These are phyloP conservation scores for Rhineura floridana DNA, from an alignment of 2,113 vertebrate genomes.

Conservation along the genomic window DNA sequence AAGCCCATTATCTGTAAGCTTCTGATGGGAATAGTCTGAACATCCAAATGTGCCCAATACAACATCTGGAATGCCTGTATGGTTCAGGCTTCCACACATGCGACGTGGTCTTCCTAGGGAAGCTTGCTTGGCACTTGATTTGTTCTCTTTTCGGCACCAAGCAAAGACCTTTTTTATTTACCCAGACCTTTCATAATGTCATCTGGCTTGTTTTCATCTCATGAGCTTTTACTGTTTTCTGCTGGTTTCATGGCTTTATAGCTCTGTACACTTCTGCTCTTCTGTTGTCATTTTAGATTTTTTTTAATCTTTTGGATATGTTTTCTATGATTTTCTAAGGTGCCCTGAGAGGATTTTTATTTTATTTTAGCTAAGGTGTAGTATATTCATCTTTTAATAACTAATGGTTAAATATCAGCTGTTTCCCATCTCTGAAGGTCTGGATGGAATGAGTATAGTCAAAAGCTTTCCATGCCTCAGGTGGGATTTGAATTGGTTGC, in stretches of 20 bases:
- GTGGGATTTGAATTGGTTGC: not conserved
- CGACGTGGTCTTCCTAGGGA: not conserved
- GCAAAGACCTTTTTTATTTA: not conserved
- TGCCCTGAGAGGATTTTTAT: not conserved
- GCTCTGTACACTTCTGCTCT: not conserved
- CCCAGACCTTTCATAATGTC: not conserved
- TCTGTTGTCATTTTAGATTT: no score
- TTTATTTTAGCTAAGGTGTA: not conserved
- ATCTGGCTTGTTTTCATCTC: not conserved
- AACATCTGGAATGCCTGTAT: slow-evolving; percentile 19
- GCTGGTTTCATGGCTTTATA: not conserved
- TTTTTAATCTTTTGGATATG: not conserved
- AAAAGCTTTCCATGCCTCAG: not conserved
- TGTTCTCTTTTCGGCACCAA: not conserved
- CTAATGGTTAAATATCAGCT: not conserved
- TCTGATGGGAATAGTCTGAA: slow-evolving; percentile 31
- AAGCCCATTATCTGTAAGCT: slow-evolving; percentile 38
- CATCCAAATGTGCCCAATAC: slow-evolving; percentile 6
- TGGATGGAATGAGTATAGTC: slow-evolving; percentile 11
- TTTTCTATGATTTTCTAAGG: not conserved
- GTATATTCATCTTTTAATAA: not conserved
- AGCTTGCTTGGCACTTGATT: not conserved
- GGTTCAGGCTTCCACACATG: not conserved
- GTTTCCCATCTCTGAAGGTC: slow-evolving; percentile 9
- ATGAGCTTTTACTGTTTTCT: not conserved